Evolutionary conservation across 1,140 invertebrate genomes (phyloP), one percentile per base, ranked within the genome.

Genomic region (Scaptomyza pallida): DNA sequence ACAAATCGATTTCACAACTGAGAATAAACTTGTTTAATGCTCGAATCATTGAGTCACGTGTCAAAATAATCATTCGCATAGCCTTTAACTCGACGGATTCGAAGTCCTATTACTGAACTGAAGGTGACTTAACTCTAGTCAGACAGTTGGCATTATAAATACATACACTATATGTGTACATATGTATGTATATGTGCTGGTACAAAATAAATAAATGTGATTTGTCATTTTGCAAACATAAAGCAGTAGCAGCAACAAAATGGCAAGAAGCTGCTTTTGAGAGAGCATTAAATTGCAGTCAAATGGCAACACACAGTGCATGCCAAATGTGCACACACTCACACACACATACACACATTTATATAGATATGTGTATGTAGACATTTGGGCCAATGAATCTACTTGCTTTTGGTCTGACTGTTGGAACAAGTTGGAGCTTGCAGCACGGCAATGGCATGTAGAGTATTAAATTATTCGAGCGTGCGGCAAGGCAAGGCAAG

Each of bases 171-270:
- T 23, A 48, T 3, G 35, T 9, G 13, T 47, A 37, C 8, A 9
- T 16, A 3, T 45, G 21, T 30, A 35, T 13, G 16, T 12, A 40
- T 54, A 13, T 45, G 47, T 61, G 17, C 35, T 48, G 60, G 55
- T 65, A 61, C 23, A 78, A 82, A 88, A 88, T 88, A 88, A 88
- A 88, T 88, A 88, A 88, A 88, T 88, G 82, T 88, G 83, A 88
- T 88, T 88, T 88, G 83, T 88, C 82, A 88, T 88, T 88, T 88
- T 69, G 75, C 72, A 82, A 88, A 89, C 82, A 88, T 77, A 76
- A 69, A 86, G 72, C 55, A 75, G 71, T 45, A 69, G 64, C 59
- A 60, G 15, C 64, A 64, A 60, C 37, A 44, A 72, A 63, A 48
- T 63, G 16, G 16, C 33, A 56, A 35, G 60, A 64, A 77, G 64